Conservation (phyloP, 2,888 invertebrate genomes). For the Seira musarum region DNA sequence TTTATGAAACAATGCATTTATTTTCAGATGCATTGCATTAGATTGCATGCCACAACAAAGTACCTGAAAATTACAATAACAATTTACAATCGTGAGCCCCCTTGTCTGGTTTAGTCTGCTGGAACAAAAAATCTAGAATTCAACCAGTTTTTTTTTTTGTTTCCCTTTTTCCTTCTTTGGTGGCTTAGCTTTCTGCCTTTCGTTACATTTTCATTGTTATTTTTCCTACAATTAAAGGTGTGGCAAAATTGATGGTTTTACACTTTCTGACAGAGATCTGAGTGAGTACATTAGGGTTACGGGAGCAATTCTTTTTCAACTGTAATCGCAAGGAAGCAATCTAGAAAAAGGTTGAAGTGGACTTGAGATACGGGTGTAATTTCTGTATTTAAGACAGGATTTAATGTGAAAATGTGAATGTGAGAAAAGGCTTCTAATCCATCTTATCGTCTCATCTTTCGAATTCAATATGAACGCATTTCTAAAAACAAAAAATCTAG, state of each 20-base stretch:
- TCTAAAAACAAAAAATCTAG: not conserved
- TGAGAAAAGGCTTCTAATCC: not conserved
- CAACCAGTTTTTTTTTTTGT: constrained; percentile 45
- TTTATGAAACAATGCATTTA: not conserved
- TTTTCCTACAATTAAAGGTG: constrained; percentile 49
- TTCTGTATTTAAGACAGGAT: not conserved
- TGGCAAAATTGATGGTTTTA: constrained; percentile 57
- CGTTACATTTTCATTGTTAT: no score
- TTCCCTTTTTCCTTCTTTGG: not conserved
- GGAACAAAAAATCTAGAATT: not conserved
- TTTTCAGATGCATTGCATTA: constrained; percentile 1
- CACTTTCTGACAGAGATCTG: constrained; percentile 41
- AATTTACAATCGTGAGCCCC: constrained; percentile 5
- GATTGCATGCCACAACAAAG: constrained; percentile 49
- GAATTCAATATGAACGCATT: no score
- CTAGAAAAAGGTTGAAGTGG: not conserved
- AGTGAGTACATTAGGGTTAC: constrained; percentile 32
- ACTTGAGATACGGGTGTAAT: not conserved
- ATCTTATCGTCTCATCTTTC: no score
- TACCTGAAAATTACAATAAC: not conserved
- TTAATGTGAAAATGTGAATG: no score
- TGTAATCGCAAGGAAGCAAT: not conserved
- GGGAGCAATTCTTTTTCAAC: constrained; percentile 50
- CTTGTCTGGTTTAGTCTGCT: not conserved
- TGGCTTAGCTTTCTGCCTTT: not conserved